A percentile compares a stretch with the other conserved stretches of the same genome.
These are phyloP conservation scores for Actinia equina DNA, from an alignment of 64 coral and sea anemone genomes.

Conservation along the genomic window DNA sequence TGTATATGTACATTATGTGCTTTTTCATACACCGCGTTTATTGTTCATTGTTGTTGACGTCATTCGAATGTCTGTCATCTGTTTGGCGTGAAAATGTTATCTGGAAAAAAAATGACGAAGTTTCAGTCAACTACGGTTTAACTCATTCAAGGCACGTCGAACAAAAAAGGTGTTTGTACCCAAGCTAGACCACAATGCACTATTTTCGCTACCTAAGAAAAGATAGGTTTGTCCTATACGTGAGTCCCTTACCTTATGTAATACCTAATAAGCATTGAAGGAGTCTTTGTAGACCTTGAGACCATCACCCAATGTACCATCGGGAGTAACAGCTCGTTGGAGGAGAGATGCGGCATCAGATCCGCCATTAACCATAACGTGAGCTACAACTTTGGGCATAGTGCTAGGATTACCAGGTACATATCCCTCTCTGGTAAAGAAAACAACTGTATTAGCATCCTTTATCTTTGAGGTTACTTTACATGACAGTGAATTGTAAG, in stretches of 20 bases:
- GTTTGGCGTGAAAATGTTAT: not conserved
- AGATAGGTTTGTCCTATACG: not conserved
- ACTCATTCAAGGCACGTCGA: no score
- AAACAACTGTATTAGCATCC: not conserved
- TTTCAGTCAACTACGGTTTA: no score
- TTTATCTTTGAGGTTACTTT: not conserved
- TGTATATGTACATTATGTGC: conserved; percentile 22
- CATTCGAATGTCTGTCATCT: not conserved
- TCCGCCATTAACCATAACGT: conserved; percentile 95
- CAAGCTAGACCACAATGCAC: no score
- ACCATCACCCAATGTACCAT: conserved; percentile 92
- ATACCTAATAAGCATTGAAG: conserved; percentile 90
- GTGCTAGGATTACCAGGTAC: conserved; percentile 87
- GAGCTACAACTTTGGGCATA: conserved; percentile 72
- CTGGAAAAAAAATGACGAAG: not conserved
- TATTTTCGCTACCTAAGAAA: no score
- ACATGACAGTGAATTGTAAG: not conserved
- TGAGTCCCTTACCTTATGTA: not conserved
- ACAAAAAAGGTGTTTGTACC: no score
- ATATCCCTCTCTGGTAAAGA: conserved; percentile 69
- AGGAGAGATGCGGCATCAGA: conserved; percentile 84
- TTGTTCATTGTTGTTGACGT: conserved; percentile 13
- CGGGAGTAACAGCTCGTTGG: conserved; percentile 70
- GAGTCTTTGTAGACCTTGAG: conserved; percentile 99
- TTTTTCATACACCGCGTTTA: not conserved